A percentile compares a stretch with the other conserved stretches of the same genome.
Conservation (phyloP, 2,888 invertebrate species). For the Hirtodrosophila cameraria region DNA sequence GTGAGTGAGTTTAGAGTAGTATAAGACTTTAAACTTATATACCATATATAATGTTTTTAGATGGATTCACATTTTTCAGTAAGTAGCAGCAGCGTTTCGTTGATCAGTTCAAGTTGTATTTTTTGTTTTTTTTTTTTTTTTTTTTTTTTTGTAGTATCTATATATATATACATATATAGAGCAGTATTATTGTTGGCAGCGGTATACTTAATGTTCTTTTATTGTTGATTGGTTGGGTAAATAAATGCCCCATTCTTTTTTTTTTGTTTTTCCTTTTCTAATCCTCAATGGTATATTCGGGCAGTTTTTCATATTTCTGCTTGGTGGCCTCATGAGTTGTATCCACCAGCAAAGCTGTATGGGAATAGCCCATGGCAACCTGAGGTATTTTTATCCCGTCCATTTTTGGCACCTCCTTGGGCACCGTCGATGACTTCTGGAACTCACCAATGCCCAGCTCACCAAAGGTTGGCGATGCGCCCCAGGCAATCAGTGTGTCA, state of each 20-base stretch:
- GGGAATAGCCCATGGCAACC: slow-evolving; percentile 93
- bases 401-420: slow-evolving; percentile 92
- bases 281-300: slow-evolving; percentile 85
- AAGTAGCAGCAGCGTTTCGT: slow-evolving; percentile 76
- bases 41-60: slow-evolving; percentile 46
- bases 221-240: slow-evolving; percentile 18
- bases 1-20: slow-evolving; percentile 15
- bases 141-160: slow-evolving; percentile 42
- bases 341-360: slow-evolving; percentile 89
- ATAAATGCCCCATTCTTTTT: not conserved
- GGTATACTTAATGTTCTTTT: slow-evolving; percentile 54
- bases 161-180: slow-evolving; percentile 56
- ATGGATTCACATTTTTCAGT: slow-evolving; percentile 35
- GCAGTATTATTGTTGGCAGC: slow-evolving; percentile 75
- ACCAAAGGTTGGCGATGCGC: slow-evolving; percentile 96
- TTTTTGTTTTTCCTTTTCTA: too few species aligned
- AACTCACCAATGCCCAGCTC: slow-evolving; percentile 96
- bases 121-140: too few species aligned
- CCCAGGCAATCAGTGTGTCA: slow-evolving; percentile 95
- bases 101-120: slow-evolving; percentile 76
- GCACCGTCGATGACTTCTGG: slow-evolving; percentile 93
- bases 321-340: slow-evolving; percentile 86
- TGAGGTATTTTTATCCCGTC: slow-evolving; percentile 91
- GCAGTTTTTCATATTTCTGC: slow-evolving; percentile 85
- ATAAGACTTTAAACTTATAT: slow-evolving; percentile 58